Conservation (phyloP, 2,113 vertebrate species). For the Nettapus auritus region DNA sequence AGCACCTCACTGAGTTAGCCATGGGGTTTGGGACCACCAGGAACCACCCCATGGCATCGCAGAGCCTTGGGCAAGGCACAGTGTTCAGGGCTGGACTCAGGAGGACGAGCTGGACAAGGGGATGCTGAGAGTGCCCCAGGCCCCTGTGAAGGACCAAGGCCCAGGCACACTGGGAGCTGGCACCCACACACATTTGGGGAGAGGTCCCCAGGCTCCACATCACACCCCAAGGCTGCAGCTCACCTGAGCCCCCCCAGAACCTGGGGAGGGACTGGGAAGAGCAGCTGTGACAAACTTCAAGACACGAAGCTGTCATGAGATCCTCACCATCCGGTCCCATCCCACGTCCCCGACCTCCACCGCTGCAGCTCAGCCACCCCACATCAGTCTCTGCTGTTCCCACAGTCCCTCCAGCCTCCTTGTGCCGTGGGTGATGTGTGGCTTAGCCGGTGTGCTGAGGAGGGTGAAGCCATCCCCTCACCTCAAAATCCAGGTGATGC, state of each 20-base stretch:
- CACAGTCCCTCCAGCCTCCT: background rate
- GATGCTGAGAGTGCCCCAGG: background rate
- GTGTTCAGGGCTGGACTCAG: no score
- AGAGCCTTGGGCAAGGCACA: no score
- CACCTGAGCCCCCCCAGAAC: background rate
- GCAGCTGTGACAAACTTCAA: background rate
- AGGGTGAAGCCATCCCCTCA: background rate
- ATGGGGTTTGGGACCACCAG: background rate
- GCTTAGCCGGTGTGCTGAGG: background rate
- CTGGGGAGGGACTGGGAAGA: background rate
- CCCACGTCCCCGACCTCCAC: background rate
- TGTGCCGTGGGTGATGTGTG: fast-evolving
- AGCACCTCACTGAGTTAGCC: background rate
- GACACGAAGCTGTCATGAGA: background rate
- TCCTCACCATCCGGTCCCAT: background rate
- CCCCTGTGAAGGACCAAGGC: background rate
- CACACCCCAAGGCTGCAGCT: background rate
- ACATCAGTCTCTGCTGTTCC: background rate
- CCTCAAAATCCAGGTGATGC: background rate
- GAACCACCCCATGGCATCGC: background rate
- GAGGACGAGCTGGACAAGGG: background rate
- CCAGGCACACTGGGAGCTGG: background rate
- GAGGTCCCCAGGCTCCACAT: background rate
- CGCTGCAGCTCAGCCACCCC: background rate
- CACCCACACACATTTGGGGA: background rate